Base-by-base conservation (phyloP, 2,797 vertebrate genomes). In the Halcyon smyrnensis region DNA sequence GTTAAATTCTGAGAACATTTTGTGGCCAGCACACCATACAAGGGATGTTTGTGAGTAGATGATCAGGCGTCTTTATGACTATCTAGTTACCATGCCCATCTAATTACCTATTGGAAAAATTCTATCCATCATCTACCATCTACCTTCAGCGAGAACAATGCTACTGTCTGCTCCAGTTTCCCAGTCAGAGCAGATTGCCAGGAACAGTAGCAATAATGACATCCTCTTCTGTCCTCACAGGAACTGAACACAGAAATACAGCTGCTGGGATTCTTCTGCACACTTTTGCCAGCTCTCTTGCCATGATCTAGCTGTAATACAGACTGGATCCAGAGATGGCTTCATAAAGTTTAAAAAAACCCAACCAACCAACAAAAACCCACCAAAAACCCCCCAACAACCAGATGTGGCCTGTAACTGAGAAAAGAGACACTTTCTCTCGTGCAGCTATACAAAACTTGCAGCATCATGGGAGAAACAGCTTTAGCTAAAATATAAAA, bases 181-280 rank as follows among this genome's bases (percentile, higher is more conserved):
- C 84, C 89, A 71, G 75, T 11, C 70, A 25, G 60, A 90, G 88
- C 83, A 89, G 78, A 74, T 36, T 94, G 95, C 92, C 93, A 96
- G 84, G 84, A 96, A 65, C 81, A 83, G 90, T 32, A 85, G 90
- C 90, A 94, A 57, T 92, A 96, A 95, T 90, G 93, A 95, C 86
- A 92, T 77, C 78, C 60, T 86, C 95, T 96, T 89, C 95, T 91
- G 81, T 91, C 93, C 93, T 89, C 9, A 1, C 75, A 89, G 71
- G 86, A 97, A 74, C 81, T 36, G 75, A 87, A 41, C 81, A 53
- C 68, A 94, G 89, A 95, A 91, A 93, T 64, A 37, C 0, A 85
- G 90, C 71, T 92, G 84, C 81, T 89, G 90, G 71, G 75, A 83
- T 62, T 80, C 89, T 95, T 89, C 90, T 87, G 84, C 71, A 54